These are phyloP conservation scores for Atrina japonica DNA, from an alignment of 2,888 invertebrate genomes.

Conservation along the genomic window DNA sequence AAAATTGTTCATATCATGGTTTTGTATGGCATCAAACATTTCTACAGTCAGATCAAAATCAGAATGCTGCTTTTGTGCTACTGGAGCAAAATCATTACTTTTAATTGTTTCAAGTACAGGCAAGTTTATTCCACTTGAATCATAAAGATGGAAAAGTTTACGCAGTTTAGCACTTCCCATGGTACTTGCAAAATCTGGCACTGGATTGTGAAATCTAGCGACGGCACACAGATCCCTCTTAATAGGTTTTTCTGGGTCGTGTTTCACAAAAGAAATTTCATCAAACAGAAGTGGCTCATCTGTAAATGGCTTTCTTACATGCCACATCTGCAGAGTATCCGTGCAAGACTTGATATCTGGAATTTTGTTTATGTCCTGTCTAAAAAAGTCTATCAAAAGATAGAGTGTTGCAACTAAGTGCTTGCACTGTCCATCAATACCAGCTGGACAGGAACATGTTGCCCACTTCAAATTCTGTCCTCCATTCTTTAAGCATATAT, in stretches of 20 bases:
- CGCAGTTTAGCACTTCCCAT: neutral
- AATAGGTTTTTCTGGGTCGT: constrained; percentile 10
- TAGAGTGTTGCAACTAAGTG: constrained; percentile 32
- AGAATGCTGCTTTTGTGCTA: neutral
- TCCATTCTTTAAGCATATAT: constrained; percentile 35
- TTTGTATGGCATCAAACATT: neutral
- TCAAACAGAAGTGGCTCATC: constrained; percentile 33
- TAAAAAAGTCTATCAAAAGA: constrained; percentile 25
- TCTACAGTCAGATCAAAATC: neutral
- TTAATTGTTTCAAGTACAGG: constrained; percentile 1
- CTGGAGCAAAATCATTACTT: neutral
- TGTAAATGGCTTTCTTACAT: constrained; percentile 6
- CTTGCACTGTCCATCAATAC: constrained; percentile 40
- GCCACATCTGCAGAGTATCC: no score
- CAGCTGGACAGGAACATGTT: constrained; percentile 34
- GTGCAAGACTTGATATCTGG: constrained; percentile 37
- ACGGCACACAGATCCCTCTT: constrained; percentile 5
- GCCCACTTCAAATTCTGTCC: constrained; percentile 31
- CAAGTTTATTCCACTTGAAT: neutral
- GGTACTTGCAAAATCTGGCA: constrained; percentile 2
- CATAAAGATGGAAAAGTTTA: neutral
- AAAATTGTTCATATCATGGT: neutral
- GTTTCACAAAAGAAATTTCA: neutral
- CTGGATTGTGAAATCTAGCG: neutral
- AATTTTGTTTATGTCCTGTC: constrained; percentile 30